Percentiles rank a stretch among this genome's conserved stretches.
Conservation (phyloP, 2,888 invertebrate species). For the Calliscelio sp. region DNA sequence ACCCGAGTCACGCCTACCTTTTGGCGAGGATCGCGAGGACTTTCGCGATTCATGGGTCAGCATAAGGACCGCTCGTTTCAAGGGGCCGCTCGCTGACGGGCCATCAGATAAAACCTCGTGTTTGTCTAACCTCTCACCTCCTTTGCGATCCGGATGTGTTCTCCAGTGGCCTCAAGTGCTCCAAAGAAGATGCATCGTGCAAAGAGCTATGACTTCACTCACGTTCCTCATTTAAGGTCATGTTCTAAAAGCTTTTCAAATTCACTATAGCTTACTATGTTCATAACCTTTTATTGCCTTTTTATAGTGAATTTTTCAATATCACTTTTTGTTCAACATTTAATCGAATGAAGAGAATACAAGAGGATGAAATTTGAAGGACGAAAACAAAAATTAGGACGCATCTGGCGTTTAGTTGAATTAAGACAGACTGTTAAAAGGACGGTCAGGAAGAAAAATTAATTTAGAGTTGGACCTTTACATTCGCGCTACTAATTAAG, state of each 20-base stretch:
- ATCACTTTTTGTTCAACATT: not conserved
- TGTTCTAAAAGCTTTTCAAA: conserved; percentile 65
- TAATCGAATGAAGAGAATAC: conserved; percentile 31
- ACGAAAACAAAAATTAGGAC: conserved; percentile 58
- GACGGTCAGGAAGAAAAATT: conserved; percentile 58
- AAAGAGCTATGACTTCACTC: conserved; percentile 58
- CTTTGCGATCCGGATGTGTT: conserved; percentile 77
- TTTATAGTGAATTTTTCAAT: too few relatives aligned
- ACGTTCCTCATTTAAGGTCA: conserved; percentile 51
- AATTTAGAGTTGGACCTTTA: conserved; percentile 56
- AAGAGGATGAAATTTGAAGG: conserved; percentile 11
- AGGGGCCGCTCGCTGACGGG: conserved; percentile 82
- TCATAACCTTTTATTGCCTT: conserved; percentile 33
- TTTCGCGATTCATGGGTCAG: conserved; percentile 75
- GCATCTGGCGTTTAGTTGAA: conserved; percentile 4
- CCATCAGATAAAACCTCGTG: conserved; percentile 85
- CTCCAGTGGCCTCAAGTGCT: conserved; percentile 77
- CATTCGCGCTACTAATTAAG: conserved; percentile 68
- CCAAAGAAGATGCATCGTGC: conserved; percentile 80
- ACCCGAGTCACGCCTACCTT: conserved; percentile 75
- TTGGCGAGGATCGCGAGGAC: conserved; percentile 73
- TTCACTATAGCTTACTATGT: conserved; percentile 29
- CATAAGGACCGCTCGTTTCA: conserved; percentile 74
- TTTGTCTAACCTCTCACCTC: conserved; percentile 85
- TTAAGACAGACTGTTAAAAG: conserved; percentile 40